Evolutionary conservation across 2,888 invertebrate genomes (phyloP).

Genomic region (Lampropteryx suffumata): DNA sequence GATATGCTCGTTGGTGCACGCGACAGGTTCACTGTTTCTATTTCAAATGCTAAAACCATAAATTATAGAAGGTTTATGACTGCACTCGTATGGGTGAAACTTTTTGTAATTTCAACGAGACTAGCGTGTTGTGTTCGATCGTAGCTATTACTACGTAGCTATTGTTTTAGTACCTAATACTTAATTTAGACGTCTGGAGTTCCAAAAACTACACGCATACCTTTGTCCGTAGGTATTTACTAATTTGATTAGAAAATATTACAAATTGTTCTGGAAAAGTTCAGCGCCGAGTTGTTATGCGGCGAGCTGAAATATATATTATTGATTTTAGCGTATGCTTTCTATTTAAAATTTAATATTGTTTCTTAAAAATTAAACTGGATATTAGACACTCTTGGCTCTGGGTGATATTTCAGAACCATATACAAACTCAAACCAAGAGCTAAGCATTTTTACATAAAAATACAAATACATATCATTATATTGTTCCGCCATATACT

Average conservation of each 20-base stretch:
- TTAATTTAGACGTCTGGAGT: constrained; percentile 24
- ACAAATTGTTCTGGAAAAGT: constrained; percentile 4
- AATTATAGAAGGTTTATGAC: constrained; percentile 15
- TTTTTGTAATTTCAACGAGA: constrained; percentile 21
- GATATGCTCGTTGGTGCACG: constrained; percentile 23
- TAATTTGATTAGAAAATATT: constrained; percentile 12
- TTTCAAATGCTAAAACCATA: constrained; percentile 15
- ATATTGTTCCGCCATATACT: too few species aligned
- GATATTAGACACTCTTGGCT: too few species aligned
- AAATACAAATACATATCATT: too few species aligned
- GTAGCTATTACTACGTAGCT: constrained; percentile 8
- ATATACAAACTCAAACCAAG: too few species aligned
- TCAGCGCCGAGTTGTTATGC: too few species aligned
- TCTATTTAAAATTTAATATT: too few species aligned
- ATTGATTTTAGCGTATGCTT: too few species aligned
- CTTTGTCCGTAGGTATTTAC: constrained; percentile 9
- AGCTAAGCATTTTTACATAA: too few species aligned
- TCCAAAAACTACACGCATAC: constrained; percentile 23
- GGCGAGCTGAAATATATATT: too few species aligned
- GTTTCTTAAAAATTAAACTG: too few species aligned
- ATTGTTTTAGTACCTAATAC: constrained; percentile 23
- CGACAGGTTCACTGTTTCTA: constrained; percentile 24
- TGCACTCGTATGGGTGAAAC: constrained; percentile 14
- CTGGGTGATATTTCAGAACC: too few species aligned
- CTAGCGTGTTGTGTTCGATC: constrained; percentile 13